Evolutionary conservation across 1,140 invertebrate species (phyloP).

Genomic region (Drosophila sproati): DNA sequence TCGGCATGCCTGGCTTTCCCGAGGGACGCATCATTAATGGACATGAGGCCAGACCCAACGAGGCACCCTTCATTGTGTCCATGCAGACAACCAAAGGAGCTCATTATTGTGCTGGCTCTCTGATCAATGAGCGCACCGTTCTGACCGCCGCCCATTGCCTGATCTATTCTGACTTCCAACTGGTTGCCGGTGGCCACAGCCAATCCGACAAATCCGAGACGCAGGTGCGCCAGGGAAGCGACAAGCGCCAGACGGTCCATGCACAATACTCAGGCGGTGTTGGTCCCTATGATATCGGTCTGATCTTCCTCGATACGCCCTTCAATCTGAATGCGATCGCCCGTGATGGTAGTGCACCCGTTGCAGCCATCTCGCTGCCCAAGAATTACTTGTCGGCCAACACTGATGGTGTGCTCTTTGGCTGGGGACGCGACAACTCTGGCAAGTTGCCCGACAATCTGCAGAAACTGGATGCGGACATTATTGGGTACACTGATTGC

Average conservation of each 20-base stretch:
- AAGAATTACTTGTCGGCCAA: conserved; percentile 65
- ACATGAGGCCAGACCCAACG: conserved; percentile 52
- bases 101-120: conserved; percentile 65
- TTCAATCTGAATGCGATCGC: conserved; percentile 84
- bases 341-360: conserved; percentile 77
- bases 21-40: conserved; percentile 84
- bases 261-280: conserved; percentile 85
- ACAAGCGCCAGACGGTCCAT: conserved; percentile 81
- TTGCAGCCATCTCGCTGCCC: conserved; percentile 85
- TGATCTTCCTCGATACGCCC: conserved; percentile 86
- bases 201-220: conserved; percentile 63
- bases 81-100: conserved; percentile 36
- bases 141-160: conserved; percentile 78
- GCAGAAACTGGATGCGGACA: conserved; percentile 78
- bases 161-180: conserved; percentile 7
- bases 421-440: conserved; percentile 85
- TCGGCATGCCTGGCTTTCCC: conserved; percentile 61
- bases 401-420: conserved; percentile 77
- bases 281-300: conserved; percentile 87
- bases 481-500: conserved; percentile 70
- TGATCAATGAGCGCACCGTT: conserved; percentile 26
- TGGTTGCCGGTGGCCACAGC: conserved; percentile 77
- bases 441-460: conserved; percentile 65
- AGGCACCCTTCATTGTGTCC: conserved; percentile 80
- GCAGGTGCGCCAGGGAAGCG: conserved; percentile 52